Conservation (phyloP, 2,888 invertebrate species). For the Zaprionus lineosus region DNA sequence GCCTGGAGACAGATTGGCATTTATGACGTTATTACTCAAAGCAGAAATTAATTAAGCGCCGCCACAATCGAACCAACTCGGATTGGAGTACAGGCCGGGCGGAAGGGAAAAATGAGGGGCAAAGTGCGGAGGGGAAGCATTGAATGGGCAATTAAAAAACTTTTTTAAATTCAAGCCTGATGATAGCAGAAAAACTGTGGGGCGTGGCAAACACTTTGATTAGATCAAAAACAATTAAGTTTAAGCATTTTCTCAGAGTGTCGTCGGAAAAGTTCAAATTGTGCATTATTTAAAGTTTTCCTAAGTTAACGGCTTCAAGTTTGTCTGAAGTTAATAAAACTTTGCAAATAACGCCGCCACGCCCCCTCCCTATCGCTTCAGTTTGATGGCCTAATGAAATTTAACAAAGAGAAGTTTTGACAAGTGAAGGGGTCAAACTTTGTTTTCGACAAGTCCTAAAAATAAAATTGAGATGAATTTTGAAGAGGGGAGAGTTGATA, state of each 20-base stretch:
- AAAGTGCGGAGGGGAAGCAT: constrained; percentile 21
- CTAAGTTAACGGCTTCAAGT: constrained; percentile 9
- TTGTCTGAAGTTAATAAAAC: constrained; percentile 23
- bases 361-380: not conserved
- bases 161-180: constrained; percentile 39
- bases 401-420: constrained; percentile 13
- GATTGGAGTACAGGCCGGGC: too few relatives aligned
- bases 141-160: constrained; percentile 67
- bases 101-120: not conserved
- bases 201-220: constrained; percentile 28
- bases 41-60: constrained; percentile 71
- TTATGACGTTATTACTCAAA: constrained; percentile 60
- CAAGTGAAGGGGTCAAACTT: too few relatives aligned
- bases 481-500: constrained; percentile 8
- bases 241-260: constrained; percentile 12
- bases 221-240: constrained; percentile 44
- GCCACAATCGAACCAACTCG: constrained; percentile 20
- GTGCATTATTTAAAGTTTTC: constrained; percentile 46
- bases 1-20: constrained; percentile 47
- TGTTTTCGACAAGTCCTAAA: too few relatives aligned
- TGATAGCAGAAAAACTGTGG: constrained; percentile 14
- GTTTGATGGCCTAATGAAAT: constrained; percentile 42
- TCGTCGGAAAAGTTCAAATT: constrained; percentile 42
- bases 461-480: too few relatives aligned
- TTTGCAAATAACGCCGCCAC: constrained; percentile 22